Evolutionary conservation across 2,888 invertebrate species (phyloP).

Genomic region (Dasysyrphus albostriatus): DNA sequence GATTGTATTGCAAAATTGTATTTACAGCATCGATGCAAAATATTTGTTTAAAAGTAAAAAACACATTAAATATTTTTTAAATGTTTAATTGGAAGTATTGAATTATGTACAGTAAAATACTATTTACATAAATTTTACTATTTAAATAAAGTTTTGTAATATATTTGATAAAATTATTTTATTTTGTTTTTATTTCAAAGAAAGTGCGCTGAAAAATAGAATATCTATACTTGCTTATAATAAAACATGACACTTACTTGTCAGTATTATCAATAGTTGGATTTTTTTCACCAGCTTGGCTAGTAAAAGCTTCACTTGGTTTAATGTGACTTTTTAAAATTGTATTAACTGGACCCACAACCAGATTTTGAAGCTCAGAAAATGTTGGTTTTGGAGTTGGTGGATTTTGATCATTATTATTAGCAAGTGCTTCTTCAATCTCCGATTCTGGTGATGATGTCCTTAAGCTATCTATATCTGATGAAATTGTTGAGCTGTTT

Average conservation of each 20-base stretch:
- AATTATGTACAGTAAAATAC: background rate
- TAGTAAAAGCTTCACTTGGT: background rate
- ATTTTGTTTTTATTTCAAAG: background rate
- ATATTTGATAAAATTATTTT: constrained; percentile 2
- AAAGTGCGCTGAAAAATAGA: background rate
- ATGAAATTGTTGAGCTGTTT: constrained; percentile 13
- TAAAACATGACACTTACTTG: constrained; percentile 36
- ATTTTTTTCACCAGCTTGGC: background rate
- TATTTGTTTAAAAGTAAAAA: constrained; percentile 7
- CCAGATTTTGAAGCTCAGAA: constrained; percentile 80
- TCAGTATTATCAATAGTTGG: background rate
- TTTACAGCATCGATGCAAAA: constrained; percentile 53
- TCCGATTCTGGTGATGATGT: constrained; percentile 83
- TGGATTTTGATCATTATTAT: constrained; percentile 79
- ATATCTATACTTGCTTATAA: background rate
- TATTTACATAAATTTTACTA: background rate
- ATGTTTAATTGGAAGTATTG: constrained; percentile 10
- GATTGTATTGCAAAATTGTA: constrained; percentile 36
- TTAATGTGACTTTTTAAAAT: background rate
- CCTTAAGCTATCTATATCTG: constrained; percentile 81
- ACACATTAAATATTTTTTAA: background rate
- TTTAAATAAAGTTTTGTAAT: background rate
- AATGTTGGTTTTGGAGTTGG: constrained; percentile 82
- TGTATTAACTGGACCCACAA: constrained; percentile 7
- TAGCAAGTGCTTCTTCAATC: constrained; percentile 82